Evolutionary conservation across 2,797 vertebrate genomes (phyloP).

Genomic region (Pantherophis vulpinus): DNA sequence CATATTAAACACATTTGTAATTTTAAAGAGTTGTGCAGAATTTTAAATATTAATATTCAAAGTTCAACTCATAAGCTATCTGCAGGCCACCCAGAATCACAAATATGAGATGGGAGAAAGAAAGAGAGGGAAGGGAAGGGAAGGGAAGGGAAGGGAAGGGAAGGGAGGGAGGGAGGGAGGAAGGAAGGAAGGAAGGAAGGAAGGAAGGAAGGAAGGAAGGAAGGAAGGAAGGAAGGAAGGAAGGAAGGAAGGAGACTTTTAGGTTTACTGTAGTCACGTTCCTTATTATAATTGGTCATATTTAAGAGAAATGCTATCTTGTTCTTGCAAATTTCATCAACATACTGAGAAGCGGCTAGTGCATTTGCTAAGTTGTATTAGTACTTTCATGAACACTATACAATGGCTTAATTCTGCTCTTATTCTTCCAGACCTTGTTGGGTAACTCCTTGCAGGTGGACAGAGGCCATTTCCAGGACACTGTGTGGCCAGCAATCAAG

Average conservation of each 20-base stretch:
- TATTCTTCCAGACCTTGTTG: conserved; percentile 72
- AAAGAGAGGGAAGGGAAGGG: not conserved
- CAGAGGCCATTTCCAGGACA: conserved; percentile 69
- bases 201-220: not conserved
- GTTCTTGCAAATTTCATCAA: not conserved
- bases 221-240: too few relatives aligned
- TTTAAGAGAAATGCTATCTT: not conserved
- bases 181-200: not conserved
- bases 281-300: not conserved
- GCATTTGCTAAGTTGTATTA: not conserved
- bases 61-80: not conserved
- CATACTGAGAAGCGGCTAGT: not conserved
- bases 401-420: not conserved
- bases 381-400: not conserved
- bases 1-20: not conserved
- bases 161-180: not conserved
- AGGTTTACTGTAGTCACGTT: not conserved
- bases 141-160: not conserved
- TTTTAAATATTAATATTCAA: not conserved
- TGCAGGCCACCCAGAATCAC: not conserved
- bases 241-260: not conserved
- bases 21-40: not conserved
- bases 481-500: conserved; percentile 79
- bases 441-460: conserved; percentile 74
- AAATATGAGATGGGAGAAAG: not conserved